Percentiles rank a stretch among this genome's conserved stretches.
Evolutionary conservation across 2,797 vertebrate genomes (phyloP).

Genomic region (Lagodon rhomboides): DNA sequence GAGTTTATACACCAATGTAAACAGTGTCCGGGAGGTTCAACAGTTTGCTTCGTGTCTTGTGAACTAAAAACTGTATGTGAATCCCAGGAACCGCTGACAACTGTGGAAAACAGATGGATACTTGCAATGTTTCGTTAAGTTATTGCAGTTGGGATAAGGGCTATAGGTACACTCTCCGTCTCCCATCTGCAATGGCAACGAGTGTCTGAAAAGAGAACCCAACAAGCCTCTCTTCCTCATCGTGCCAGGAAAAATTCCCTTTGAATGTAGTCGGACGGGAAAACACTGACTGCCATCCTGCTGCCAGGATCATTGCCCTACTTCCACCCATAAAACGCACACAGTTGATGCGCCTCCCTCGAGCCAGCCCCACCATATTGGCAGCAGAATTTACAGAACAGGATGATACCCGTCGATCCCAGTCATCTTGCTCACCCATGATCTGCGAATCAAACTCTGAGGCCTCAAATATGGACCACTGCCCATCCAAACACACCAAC

Average conservation of each 20-base stretch:
- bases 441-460: slow-evolving; percentile 7
- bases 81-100: not conserved
- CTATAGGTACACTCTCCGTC: not conserved
- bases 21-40: not conserved
- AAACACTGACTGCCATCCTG: slow-evolving; percentile 16
- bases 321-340: slow-evolving; percentile 36
- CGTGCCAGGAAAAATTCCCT: not conserved
- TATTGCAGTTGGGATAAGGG: not conserved
- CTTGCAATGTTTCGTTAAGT: not conserved
- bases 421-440: not conserved
- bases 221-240: not conserved
- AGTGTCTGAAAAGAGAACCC: not conserved
- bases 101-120: not conserved
- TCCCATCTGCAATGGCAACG: not conserved
- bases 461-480: not conserved
- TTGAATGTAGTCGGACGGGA: slow-evolving; percentile 5
- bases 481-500: not conserved
- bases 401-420: slow-evolving; percentile 21
- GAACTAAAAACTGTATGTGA: not conserved
- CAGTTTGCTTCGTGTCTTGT: not conserved
- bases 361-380: slow-evolving; percentile 37
- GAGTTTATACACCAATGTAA: no score
- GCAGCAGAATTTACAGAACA: slow-evolving; percentile 29
- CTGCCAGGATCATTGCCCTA: slow-evolving; percentile 39
- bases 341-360: slow-evolving; percentile 31